These are phyloP conservation scores for Hyperoodon ampullatus DNA, from an alignment of 2,113 vertebrate species.

Conservation along the genomic window DNA sequence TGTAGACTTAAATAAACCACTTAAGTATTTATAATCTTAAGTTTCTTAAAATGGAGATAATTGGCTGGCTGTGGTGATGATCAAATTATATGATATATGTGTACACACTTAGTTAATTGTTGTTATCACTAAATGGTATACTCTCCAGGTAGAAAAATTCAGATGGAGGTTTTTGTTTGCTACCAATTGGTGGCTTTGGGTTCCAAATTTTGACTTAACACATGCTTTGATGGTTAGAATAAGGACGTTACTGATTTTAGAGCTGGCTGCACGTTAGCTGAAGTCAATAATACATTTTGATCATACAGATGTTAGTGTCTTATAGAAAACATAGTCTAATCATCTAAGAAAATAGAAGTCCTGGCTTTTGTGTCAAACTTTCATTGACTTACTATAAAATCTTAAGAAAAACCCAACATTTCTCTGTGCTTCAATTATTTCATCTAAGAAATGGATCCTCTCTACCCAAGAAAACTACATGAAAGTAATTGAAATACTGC, in stretches of 20 bases:
- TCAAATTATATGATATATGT: neutral
- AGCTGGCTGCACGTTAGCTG: neutral
- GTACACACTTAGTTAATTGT: neutral
- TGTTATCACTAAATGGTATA: neutral
- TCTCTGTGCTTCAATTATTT: neutral
- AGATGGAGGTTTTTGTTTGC: neutral
- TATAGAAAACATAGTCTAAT: neutral
- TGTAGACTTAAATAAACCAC: neutral
- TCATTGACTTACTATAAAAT: neutral
- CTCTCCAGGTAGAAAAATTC: neutral
- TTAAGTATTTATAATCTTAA: neutral
- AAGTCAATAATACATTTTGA: neutral
- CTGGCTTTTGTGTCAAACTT: neutral
- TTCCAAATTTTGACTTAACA: neutral
- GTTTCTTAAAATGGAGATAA: neutral
- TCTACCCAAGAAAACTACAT: neutral
- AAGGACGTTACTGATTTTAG: neutral
- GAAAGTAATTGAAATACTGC: conserved; percentile 8
- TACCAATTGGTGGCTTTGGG: neutral
- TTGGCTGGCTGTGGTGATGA: neutral
- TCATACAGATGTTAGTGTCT: neutral
- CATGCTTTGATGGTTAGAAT: neutral
- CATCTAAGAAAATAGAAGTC: neutral
- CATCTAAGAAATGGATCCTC: neutral
- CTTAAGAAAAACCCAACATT: neutral